Conservation (phyloP, 2,797 vertebrate species). For the Brachyrhaphis roseni region DNA sequence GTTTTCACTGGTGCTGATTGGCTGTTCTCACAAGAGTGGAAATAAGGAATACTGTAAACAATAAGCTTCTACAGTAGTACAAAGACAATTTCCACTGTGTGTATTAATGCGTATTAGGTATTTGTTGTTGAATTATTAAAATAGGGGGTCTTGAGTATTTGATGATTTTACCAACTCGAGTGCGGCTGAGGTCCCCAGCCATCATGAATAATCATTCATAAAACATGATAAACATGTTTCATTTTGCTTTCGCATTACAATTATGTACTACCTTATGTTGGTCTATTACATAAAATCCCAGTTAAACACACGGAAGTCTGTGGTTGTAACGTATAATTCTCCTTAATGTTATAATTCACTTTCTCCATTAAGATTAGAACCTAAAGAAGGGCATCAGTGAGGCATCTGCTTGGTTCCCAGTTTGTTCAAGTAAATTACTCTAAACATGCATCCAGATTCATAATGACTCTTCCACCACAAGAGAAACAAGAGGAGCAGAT, state of each 20-base stretch:
- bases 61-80: background rate
- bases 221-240: background rate
- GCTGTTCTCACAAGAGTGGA: too few species aligned
- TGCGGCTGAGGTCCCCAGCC: too few species aligned
- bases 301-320: background rate
- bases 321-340: background rate
- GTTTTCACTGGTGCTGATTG: too few species aligned
- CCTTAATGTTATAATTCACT: background rate
- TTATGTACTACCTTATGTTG: background rate
- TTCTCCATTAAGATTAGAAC: constrained; percentile 17
- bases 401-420: constrained; percentile 24
- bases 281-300: background rate
- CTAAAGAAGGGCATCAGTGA: constrained; percentile 12
- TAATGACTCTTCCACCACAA: constrained; percentile 15
- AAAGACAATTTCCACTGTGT: background rate
- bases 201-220: too few species aligned
- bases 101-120: too few species aligned
- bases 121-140: too few species aligned
- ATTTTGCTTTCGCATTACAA: background rate
- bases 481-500: constrained; percentile 30
- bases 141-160: too few species aligned
- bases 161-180: too few species aligned
- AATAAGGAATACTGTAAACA: background rate
- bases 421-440: constrained; percentile 17
- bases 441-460: constrained; percentile 15